Evolutionary conservation across 2,888 invertebrate species (phyloP).

Genomic region (Venusia cambrica): DNA sequence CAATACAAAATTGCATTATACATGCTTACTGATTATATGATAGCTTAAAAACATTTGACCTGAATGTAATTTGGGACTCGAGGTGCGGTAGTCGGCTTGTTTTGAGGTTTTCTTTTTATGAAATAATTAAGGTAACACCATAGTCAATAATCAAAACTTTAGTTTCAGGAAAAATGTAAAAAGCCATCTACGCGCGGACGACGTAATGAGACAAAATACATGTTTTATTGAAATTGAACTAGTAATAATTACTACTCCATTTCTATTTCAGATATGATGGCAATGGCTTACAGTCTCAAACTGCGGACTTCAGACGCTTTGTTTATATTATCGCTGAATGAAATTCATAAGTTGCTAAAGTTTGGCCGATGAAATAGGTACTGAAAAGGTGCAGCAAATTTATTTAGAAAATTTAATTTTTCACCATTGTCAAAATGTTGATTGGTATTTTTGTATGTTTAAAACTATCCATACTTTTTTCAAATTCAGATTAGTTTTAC

Average conservation of each 20-base stretch:
- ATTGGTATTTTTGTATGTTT: too few relatives aligned
- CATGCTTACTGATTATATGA: too few relatives aligned
- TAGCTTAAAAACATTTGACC: too few relatives aligned
- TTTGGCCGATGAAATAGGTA: too few relatives aligned
- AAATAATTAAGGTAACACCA: constrained; percentile 45
- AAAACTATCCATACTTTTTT: too few relatives aligned
- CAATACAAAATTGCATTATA: too few relatives aligned
- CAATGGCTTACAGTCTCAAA: constrained; percentile 67
- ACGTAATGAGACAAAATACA: constrained; percentile 51
- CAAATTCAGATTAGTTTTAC: too few relatives aligned
- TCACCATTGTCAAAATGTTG: too few relatives aligned
- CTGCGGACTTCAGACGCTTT: constrained; percentile 62
- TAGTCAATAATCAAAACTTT: constrained; percentile 71
- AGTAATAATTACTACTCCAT: constrained; percentile 60
- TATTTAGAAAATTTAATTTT: too few relatives aligned
- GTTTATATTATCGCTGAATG: constrained; percentile 37
- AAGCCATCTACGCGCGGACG: constrained; percentile 49
- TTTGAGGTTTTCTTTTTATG: constrained; percentile 31
- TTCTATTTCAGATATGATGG: constrained; percentile 79
- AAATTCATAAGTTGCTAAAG: constrained; percentile 30
- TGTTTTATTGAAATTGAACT: constrained; percentile 51
- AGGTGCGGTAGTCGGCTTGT: too few relatives aligned
- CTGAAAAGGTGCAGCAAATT: too few relatives aligned
- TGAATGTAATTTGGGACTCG: too few relatives aligned
- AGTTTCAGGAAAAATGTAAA: constrained; percentile 78